Evolutionary conservation across 1,140 invertebrate species (phyloP).

Genomic region (Drosophila arizonae): DNA sequence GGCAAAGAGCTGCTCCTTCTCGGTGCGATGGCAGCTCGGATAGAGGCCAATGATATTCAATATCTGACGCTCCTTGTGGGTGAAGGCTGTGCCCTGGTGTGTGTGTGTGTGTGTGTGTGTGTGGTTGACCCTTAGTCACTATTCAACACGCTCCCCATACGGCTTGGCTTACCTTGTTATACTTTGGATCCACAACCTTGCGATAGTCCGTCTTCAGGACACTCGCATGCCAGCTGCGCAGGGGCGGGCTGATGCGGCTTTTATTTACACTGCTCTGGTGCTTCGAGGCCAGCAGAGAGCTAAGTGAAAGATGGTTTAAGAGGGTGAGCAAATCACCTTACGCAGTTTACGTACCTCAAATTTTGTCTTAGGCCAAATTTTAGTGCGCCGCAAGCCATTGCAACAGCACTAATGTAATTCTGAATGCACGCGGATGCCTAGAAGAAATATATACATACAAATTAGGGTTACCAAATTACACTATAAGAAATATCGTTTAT

Average conservation of each 20-base stretch:
- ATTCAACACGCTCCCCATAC: background rate
- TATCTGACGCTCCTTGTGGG: constrained; percentile 48
- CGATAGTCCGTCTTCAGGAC: background rate
- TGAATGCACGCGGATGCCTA: no score
- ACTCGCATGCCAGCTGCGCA: background rate
- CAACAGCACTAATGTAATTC: no score
- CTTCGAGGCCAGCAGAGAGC: background rate
- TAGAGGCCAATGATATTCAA: constrained; percentile 90
- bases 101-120: background rate
- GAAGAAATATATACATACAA: no score
- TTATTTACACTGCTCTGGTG: background rate
- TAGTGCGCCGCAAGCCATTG: background rate
- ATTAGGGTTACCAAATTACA: no score
- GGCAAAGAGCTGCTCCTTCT: constrained; percentile 90
- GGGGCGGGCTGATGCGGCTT: background rate
- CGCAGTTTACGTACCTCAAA: constrained; percentile 1
- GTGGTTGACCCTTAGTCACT: background rate
- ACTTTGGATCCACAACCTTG: background rate
- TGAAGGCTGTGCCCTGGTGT: constrained; percentile 39
- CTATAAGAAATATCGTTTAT: no score
- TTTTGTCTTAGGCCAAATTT: background rate
- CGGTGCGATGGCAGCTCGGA: constrained; percentile 89
- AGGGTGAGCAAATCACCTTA: background rate
- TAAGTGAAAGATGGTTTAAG: background rate
- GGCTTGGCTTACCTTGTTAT: constrained; percentile 25